phyloP scores from a whole-genome alignment of 2,888 invertebrate species.

The Apotomis turbidana region DNA sequence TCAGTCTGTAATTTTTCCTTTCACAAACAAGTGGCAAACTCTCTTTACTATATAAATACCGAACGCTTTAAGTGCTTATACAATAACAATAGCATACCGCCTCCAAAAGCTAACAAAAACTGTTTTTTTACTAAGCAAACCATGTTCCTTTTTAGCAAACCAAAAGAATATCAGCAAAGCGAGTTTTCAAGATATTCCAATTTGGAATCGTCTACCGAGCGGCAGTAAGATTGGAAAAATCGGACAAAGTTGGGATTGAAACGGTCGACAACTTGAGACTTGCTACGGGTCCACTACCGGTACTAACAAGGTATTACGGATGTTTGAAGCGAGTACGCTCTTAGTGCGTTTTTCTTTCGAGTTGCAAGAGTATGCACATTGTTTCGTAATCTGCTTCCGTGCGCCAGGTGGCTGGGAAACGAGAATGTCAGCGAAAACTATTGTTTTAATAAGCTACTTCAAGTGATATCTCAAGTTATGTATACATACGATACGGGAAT shows the following conservation, averaged over 20 bases:
- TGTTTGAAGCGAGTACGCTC: constrained; percentile 2
- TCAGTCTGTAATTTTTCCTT: not conserved
- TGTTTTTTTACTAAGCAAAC: not conserved
- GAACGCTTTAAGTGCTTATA: not conserved
- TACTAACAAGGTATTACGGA: not conserved
- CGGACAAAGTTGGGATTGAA: constrained; percentile 16
- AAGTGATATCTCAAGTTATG: not conserved
- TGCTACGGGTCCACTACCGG: not conserved
- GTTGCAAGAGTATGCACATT: constrained; percentile 23
- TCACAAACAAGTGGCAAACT: not conserved
- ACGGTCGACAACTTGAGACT: constrained; percentile 4
- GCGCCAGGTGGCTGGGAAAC: constrained; percentile 25
- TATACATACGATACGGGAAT: not conserved
- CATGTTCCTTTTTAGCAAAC: not conserved
- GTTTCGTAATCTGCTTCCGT: constrained; percentile 28
- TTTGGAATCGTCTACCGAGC: constrained; percentile 7
- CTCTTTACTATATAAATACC: not conserved
- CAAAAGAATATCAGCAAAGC: constrained; percentile 9
- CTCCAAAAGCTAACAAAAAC: not conserved
- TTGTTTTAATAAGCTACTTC: constrained; percentile 2
- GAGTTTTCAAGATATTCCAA: constrained; percentile 13
- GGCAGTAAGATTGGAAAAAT: constrained; percentile 5
- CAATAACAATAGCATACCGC: not conserved
- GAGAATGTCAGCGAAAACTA: constrained; percentile 17
- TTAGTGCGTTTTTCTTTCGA: constrained; percentile 14